Percentiles rank a stretch among this genome's conserved stretches.
Conservation (phyloP, 1,140 invertebrate genomes). For the Brachionus plicatilis region DNA sequence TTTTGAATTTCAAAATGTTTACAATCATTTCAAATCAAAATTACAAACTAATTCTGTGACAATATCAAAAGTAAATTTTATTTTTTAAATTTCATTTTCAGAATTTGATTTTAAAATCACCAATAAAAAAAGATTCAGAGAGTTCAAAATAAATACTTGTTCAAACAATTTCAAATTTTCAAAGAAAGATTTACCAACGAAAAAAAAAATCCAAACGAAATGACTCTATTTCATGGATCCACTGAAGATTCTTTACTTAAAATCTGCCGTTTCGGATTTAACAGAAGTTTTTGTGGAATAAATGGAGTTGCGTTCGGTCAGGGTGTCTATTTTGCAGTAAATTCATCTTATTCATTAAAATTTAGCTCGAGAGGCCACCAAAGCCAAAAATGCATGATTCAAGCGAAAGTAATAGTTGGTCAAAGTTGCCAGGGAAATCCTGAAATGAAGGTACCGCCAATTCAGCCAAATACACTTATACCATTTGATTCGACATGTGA, state of each 20-base stretch:
- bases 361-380: background rate
- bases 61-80: background rate
- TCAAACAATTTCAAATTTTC: background rate
- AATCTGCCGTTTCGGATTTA: background rate
- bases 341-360: background rate
- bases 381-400: background rate
- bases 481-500: conserved; percentile 14
- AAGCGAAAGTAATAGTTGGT: background rate
- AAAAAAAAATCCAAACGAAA: background rate
- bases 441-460: background rate
- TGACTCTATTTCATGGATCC: background rate
- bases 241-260: background rate
- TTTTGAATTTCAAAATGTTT: background rate
- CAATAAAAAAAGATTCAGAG: background rate
- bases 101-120: no score
- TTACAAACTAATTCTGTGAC: background rate
- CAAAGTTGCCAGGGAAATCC: background rate
- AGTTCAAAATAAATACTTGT: background rate
- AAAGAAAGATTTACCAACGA: background rate
- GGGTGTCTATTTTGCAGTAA: conserved; percentile 15
- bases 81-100: no score
- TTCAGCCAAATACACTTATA: background rate
- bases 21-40: background rate
- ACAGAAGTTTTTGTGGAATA: conserved; percentile 22
- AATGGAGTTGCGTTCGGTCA: conserved; percentile 18